Evolutionary conservation across 2,888 invertebrate species (phyloP), one percentile per base, ranked within the genome.

Genomic region (Perdita meconis): DNA sequence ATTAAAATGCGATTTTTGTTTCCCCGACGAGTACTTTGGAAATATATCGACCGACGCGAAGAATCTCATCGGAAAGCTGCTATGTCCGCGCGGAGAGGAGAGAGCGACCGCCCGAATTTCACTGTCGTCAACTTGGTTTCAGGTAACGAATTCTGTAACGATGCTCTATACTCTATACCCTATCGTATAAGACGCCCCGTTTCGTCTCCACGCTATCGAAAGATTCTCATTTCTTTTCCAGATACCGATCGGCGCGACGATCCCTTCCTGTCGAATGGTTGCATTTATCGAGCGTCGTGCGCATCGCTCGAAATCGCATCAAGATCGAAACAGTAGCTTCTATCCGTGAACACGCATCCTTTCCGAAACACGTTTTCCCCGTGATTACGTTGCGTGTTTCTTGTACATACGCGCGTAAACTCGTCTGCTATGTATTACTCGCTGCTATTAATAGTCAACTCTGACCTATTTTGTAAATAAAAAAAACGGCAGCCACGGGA

Each of bases 1-100:
- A 80, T 94, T 96, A 22, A 96, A 96, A 90, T 95, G 96, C 89
- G 96, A 97, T 93, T 97, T 95, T 91, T 96, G 96, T 89, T 97
- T 96, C 92, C 96, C 96, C 16, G 95, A 96, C 67, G 96, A 97
- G 89, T 96, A 96, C 92, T 97, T 97, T 93, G 92, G 93, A 42
- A 93, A 93, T 47, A 94, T 96, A 66, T 95, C 95, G 30, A 94
- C 93, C 77, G 95, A 95, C 67, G 96, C 95, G 50, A 96, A 95
- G 89, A 93, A 94, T 55, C 93, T 97, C 74, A 95, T 97, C 71
- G 93, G 94, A 55, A 94, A 93, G 63, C 93, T 97, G 83, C 93
- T 97, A 50, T 94, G 95, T 59, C 92, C 95, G 24, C 93, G 94
- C 63, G 93, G 94, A 22, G 92, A 93, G 22, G 93, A 94, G 65